phyloP scores from a whole-genome alignment of 2,888 invertebrate species.

The Trichacis sp. region DNA sequence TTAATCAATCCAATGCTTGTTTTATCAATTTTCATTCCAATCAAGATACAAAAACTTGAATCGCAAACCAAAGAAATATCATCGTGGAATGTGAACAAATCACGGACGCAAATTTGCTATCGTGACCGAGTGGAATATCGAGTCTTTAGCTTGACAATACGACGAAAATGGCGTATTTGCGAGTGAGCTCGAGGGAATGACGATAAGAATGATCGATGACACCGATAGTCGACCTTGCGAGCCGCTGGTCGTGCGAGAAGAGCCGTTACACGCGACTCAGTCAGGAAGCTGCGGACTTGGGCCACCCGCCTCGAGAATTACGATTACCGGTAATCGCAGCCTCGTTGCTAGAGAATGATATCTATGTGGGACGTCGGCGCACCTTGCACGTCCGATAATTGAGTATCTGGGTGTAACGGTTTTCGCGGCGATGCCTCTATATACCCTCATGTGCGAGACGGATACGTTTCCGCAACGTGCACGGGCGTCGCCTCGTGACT shows the following conservation, averaged over 20 bases:
- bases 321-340: constrained; percentile 35
- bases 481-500: constrained; percentile 1
- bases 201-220: constrained; percentile 8
- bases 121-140: too few species aligned
- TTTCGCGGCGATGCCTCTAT: constrained; percentile 10
- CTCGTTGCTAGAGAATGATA: constrained; percentile 11
- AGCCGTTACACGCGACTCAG: constrained; percentile 35
- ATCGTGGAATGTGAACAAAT: background rate
- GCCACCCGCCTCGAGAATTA: constrained; percentile 17
- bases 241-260: constrained; percentile 20
- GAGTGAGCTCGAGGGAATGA: background rate
- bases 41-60: too few species aligned
- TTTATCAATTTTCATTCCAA: too few species aligned
- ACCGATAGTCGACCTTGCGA: constrained; percentile 11
- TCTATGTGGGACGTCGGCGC: constrained; percentile 19
- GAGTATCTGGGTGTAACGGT: constrained; percentile 24
- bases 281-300: constrained; percentile 20
- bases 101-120: too few species aligned
- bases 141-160: background rate
- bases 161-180: background rate
- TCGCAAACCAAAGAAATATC: background rate
- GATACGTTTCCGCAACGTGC: constrained; percentile 5
- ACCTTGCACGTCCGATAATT: constrained; percentile 13
- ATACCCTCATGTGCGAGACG: background rate
- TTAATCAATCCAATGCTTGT: too few species aligned